Conservation (phyloP, 2,888 invertebrate species). For the Chymomyza procnemis region DNA sequence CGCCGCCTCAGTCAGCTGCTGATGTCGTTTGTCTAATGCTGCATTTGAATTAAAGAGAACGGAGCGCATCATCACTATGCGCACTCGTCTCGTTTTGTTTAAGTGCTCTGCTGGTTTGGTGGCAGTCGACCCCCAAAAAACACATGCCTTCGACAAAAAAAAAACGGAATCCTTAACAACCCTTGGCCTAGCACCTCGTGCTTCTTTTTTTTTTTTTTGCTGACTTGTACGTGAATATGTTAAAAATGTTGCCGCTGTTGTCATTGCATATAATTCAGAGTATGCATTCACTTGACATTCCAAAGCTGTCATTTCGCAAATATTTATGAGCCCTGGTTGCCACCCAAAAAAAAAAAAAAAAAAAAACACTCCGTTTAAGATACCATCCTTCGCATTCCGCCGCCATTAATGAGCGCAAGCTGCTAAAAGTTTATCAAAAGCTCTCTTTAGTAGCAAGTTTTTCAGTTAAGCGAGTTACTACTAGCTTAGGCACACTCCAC, state of each 20-base stretch:
- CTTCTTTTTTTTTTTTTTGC: not conserved
- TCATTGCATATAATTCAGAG: conserved; percentile 45
- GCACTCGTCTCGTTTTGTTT: conserved; percentile 47
- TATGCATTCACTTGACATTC: conserved; percentile 58
- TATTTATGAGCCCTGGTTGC: conserved; percentile 56
- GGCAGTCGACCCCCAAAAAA: not conserved
- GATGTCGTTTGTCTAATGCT: conserved; percentile 8
- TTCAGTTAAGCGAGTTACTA: conserved; percentile 22
- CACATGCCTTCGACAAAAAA: not conserved
- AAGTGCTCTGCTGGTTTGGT: conserved; percentile 37
- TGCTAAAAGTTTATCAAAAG: conserved; percentile 26
- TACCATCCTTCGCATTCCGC: too few species aligned
- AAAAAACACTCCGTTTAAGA: too few species aligned
- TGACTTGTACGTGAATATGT: conserved; percentile 29
- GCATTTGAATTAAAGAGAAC: conserved; percentile 66
- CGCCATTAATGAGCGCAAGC: conserved; percentile 36
- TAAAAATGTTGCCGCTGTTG: conserved; percentile 41
- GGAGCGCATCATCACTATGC: conserved; percentile 42
- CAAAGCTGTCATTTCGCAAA: conserved; percentile 56
- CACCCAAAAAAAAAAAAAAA: too few species aligned
- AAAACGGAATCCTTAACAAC: not conserved
- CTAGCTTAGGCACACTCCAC: conserved; percentile 6
- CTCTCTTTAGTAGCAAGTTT: not conserved
- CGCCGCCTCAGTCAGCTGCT: not conserved
- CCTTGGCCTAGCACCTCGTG: not conserved